Evolutionary conservation across 2,888 invertebrate species (phyloP), one percentile per base, ranked within the genome.

Genomic region (Rambutsinella grinnellia): DNA sequence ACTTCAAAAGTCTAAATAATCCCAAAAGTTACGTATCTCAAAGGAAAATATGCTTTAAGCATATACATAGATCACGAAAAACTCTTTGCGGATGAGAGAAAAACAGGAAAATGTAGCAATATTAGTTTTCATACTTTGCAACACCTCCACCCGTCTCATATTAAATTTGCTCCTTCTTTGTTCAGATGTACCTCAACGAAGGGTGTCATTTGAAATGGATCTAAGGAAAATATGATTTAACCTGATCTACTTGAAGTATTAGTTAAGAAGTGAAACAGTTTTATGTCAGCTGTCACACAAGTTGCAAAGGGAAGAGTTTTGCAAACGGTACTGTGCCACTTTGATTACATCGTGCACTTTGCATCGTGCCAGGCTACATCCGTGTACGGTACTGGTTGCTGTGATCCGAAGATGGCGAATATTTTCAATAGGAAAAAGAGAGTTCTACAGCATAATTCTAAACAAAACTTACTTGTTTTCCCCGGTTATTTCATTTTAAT

Each of bases 241-340:
- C 46, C n/a, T 61, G 61, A 61, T 61, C 61, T 61, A 61, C 47
- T 17, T 36, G 36, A 36, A 36, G 36, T 36, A 36, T 36, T 44
- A 17, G 17, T 19, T 26, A 3, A 24, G 27, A 24, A 19, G 26
- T 17, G 47, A 61, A 61, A 61, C 44, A 61, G 47, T 46, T 24
- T 47, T 46, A 46, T 61, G 61, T 61, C 61, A 61, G 61, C 61
- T 61, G 61, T 61, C 61, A 61, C 61, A 61, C 61, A 26, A 28
- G 58, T 17, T 24, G 47, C 24, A 46, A 61, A 61, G 61, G 61
- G 61, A 61, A 46, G 47, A 13, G 6, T 36, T 36, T 36, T 13
- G 36, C 26, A 44, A 24, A 26, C 24, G 13, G 36, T 36, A 58
- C 58, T 58, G 58, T 58, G 23, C 46, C 44, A 61, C 61, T 61